Conservation (phyloP, 1,140 invertebrate genomes). For the Drusus annulatus region DNA sequence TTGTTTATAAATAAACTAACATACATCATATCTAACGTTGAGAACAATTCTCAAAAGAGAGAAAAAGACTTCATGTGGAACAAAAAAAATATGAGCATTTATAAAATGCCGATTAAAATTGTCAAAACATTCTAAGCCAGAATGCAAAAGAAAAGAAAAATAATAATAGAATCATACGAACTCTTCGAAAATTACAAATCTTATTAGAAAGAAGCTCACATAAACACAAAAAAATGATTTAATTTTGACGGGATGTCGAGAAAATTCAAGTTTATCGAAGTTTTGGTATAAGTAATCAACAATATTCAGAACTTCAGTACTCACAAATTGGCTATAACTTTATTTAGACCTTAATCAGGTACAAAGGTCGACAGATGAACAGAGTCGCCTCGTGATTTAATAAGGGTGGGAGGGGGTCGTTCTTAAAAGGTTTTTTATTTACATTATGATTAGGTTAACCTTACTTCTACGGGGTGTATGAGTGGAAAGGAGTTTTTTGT, state of each 20-base stretch:
- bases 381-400: slow-evolving; percentile 23
- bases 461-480: slow-evolving; percentile 4
- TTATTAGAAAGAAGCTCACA: neutral
- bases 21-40: neutral
- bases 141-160: neutral
- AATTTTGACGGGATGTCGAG: neutral
- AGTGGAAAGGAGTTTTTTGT: slow-evolving; percentile 24
- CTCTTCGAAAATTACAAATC: neutral
- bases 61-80: neutral
- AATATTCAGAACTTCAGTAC: neutral
- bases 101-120: slow-evolving; percentile 24
- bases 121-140: neutral
- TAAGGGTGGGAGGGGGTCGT: neutral
- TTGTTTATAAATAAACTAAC: slow-evolving; percentile 8
- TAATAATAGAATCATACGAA: neutral
- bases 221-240: neutral
- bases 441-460: slow-evolving; percentile 17
- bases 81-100: slow-evolving; percentile 25
- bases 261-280: neutral
- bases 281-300: slow-evolving; percentile 13
- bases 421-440: slow-evolving; percentile 27
- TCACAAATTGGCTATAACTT: slow-evolving; percentile 14
- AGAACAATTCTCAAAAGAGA: neutral
- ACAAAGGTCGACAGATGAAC: slow-evolving; percentile 15
- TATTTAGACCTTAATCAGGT: slow-evolving; percentile 33